Percentiles rank a stretch among this genome's conserved stretches.
Evolutionary conservation across 2,113 vertebrate genomes (phyloP).

Genomic region (Calonectris borealis): DNA sequence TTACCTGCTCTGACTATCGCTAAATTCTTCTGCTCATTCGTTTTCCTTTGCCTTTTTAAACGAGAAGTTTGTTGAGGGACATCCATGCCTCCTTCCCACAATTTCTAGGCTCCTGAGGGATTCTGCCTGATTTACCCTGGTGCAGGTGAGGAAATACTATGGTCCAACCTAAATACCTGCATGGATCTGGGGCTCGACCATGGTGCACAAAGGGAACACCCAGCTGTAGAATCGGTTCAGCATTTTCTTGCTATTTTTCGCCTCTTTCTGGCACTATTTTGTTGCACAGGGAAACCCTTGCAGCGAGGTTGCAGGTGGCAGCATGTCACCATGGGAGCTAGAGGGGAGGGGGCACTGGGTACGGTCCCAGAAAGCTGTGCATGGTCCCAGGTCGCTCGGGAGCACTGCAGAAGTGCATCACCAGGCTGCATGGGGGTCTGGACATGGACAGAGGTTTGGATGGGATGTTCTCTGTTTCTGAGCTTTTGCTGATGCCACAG

Average conservation of each 20-base stretch:
- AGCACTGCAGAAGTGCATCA: background rate
- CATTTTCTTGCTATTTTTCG: background rate
- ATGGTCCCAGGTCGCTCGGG: background rate
- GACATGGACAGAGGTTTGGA: background rate
- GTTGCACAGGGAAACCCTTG: background rate
- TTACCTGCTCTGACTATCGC: background rate
- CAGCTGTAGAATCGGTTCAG: background rate
- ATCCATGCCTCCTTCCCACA: background rate
- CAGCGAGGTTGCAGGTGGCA: background rate
- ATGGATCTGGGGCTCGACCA: rapidly evolving
- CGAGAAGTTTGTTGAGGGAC: background rate
- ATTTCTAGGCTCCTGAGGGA: background rate
- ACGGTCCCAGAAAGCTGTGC: background rate
- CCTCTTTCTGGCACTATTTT: background rate
- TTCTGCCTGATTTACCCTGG: background rate
- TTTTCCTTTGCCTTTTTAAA: background rate
- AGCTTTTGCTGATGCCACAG: background rate
- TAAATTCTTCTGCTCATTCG: background rate
- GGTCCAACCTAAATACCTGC: background rate
- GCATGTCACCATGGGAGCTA: rapidly evolving
- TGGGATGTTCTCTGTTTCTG: background rate
- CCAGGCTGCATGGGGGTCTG: background rate
- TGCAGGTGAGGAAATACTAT: background rate
- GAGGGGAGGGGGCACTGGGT: background rate
- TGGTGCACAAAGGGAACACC: background rate